These are phyloP conservation scores for Australoheros facetus DNA, from an alignment of 2,797 vertebrate genomes.

Conservation along the genomic window DNA sequence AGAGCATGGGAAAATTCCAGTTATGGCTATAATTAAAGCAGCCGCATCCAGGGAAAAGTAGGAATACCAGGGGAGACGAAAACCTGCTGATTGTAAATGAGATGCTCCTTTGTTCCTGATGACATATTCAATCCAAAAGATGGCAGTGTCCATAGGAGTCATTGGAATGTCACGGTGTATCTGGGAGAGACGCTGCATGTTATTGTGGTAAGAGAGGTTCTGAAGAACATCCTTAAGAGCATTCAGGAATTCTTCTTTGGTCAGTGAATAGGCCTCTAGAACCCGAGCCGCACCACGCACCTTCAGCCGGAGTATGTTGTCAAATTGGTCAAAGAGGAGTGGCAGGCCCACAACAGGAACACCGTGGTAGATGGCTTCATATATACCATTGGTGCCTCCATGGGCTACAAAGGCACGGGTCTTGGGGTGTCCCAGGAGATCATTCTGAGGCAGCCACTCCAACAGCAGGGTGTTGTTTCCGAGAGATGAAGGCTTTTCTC, in stretches of 20 bases:
- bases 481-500: conserved; percentile 61
- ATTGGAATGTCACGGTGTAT: conserved; percentile 63
- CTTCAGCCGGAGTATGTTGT: conserved; percentile 69
- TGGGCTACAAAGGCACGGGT: conserved; percentile 77
- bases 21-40: conserved; percentile 31
- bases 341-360: conserved; percentile 78
- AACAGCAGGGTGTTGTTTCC: conserved; percentile 77
- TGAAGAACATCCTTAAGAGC: conserved; percentile 70
- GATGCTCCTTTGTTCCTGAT: conserved; percentile 72
- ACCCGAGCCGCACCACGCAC: conserved; percentile 65
- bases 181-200: conserved; percentile 64
- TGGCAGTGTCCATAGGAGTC: conserved; percentile 63
- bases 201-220: conserved; percentile 60
- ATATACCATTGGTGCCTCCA: conserved; percentile 77
- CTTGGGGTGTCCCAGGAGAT: conserved; percentile 78
- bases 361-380: conserved; percentile 77
- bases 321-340: conserved; percentile 77
- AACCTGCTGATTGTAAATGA: conserved; percentile 58
- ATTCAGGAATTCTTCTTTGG: conserved; percentile 59
- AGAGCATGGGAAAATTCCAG: conserved; percentile 33
- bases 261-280: conserved; percentile 58
- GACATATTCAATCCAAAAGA: conserved; percentile 79
- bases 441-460: conserved; percentile 77
- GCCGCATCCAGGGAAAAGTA: conserved; percentile 72
- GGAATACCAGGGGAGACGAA: conserved; percentile 71